A percentile compares a stretch with the other conserved stretches of the same genome.
phyloP scores from a whole-genome alignment of 2,113 vertebrate species.

The Poeciliopsis turrubarensis region DNA sequence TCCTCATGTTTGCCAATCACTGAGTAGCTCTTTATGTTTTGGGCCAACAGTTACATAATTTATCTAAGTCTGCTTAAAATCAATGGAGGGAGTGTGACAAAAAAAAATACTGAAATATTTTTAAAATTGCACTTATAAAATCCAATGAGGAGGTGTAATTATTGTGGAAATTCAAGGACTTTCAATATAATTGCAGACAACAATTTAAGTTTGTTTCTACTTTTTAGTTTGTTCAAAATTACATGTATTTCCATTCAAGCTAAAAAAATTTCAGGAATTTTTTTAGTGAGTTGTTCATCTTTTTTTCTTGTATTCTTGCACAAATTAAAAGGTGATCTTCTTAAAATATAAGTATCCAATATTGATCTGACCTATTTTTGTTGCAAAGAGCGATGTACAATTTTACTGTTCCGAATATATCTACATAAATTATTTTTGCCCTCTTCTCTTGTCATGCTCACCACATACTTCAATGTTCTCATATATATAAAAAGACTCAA shows the following conservation, averaged over 20 bases:
- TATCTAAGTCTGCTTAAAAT: slow-evolving; percentile 37
- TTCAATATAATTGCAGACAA: not conserved
- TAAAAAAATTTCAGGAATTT: not conserved
- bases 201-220: not conserved
- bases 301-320: not conserved
- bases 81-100: slow-evolving; percentile 24
- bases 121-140: slow-evolving; percentile 15
- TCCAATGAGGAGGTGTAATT: not conserved
- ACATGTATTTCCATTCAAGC: not conserved
- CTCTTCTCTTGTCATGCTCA: too few species aligned
- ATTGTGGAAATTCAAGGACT: slow-evolving; percentile 6
- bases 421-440: too few species aligned
- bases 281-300: not conserved
- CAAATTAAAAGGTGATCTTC: slow-evolving; percentile 7
- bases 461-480: not conserved
- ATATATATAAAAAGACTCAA: too few species aligned
- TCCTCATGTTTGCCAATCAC: slow-evolving; percentile 4
- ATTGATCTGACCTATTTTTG: too few species aligned
- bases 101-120: slow-evolving; percentile 12
- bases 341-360: not conserved
- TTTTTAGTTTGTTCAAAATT: not conserved
- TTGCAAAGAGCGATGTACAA: too few species aligned
- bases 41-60: slow-evolving; percentile 33
- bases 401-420: too few species aligned
- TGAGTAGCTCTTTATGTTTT: slow-evolving; percentile 2